Evolutionary conservation across 2,113 vertebrate genomes (phyloP), one percentile per base, ranked within the genome.

Genomic region (Alectura lathami): DNA sequence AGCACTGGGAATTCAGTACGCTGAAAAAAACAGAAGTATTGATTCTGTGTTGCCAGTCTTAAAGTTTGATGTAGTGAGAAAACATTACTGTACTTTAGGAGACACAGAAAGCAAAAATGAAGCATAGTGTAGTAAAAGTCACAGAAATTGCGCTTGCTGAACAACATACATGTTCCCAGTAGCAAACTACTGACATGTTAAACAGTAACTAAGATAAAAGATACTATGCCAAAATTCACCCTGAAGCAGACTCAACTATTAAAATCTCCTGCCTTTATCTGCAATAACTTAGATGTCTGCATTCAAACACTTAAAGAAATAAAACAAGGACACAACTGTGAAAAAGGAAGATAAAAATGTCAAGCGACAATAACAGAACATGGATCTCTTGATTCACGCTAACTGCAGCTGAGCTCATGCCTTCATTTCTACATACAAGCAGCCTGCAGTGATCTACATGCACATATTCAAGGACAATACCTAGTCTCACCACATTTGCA

Each of bases 1-100:
- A 98, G 86, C 27, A 98, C 36, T 1, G 98, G 98, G 70, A 98
- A 98, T 51, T 98, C 98, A 11, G 97, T 42, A 15, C 93, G 96
- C 98, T 98, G 94, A 5, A 13, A 83, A 21, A 47, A 30, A 7
- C 27, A 17, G 3, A 47, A 26, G 14, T 5, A 51, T 0, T 29
- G 11, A 16, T n/a, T 54, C 26, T 5, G 60, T 17, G n/a, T 0
- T 21, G 76, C 59, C 74, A 40, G 11, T 3, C 45, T 38, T 26
- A 17, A 54, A 66, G 22, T 0, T 5, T 4, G 32, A 21, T 2
- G 4, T 0, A 73, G n/a, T 3, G 6, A 7, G 11, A 53, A 60
- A n/a, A 2, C 29, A 0, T 8, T 26, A 1, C 3, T 7, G 17
- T 17, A 26, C 13, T 32, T 36, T 29, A 80, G 26, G 2, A 0